phyloP scores from a whole-genome alignment of 2,888 invertebrate species.

The Matsumyia berberina region DNA sequence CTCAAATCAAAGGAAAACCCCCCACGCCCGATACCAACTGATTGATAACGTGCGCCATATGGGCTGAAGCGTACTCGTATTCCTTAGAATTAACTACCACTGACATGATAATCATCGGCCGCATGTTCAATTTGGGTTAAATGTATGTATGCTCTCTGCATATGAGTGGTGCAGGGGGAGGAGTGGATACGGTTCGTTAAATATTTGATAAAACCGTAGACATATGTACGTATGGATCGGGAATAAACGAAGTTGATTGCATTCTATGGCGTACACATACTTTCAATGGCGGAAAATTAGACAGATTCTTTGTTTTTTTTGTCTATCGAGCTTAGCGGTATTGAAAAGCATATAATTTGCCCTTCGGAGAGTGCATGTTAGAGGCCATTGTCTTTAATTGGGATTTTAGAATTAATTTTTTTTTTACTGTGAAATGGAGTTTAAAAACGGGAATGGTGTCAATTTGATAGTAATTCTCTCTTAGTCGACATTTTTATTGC shows the following conservation, averaged over 20 bases:
- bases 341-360: conserved; percentile 38
- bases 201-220: conserved; percentile 39
- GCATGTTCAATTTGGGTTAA: conserved; percentile 32
- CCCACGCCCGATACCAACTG: neutral
- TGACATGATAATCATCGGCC: conserved; percentile 40
- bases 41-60: conserved; percentile 37
- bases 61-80: conserved; percentile 22
- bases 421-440: too few relatives aligned
- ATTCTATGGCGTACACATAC: neutral
- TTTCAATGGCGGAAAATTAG: conserved; percentile 38
- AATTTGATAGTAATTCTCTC: too few relatives aligned
- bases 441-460: too few relatives aligned
- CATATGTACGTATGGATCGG: conserved; percentile 5
- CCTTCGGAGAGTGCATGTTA: conserved; percentile 7
- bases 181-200: conserved; percentile 54
- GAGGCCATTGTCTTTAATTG: conserved; percentile 11
- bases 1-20: neutral
- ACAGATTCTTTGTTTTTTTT: conserved; percentile 16
- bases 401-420: too few relatives aligned
- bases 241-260: conserved; percentile 29
- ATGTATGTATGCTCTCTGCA: neutral
- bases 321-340: conserved; percentile 27
- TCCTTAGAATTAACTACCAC: conserved; percentile 23
- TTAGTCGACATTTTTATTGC: too few relatives aligned
- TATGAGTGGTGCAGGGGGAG: neutral